Evolutionary conservation across 2,113 vertebrate genomes (phyloP).

Genomic region (Euleptes europaea): DNA sequence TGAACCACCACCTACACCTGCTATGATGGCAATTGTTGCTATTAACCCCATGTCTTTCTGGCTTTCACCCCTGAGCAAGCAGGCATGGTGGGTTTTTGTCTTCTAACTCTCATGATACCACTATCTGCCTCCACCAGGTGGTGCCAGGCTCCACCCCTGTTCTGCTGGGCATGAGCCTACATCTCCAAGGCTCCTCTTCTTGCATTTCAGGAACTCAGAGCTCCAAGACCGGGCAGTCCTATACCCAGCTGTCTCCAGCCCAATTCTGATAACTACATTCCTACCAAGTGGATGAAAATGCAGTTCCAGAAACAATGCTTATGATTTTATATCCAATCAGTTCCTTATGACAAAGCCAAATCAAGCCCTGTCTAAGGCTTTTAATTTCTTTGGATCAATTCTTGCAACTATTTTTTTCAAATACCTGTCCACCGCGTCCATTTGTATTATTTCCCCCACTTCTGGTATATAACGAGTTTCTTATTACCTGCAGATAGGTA

Average conservation of each 20-base stretch:
- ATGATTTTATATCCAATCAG: background rate
- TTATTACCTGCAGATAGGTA: constrained; percentile 20
- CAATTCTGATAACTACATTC: constrained; percentile 2
- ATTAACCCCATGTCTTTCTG: too few species aligned
- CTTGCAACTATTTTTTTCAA: background rate
- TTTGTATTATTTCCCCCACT: constrained; percentile 22
- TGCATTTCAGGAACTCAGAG: too few species aligned
- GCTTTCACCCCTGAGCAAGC: too few species aligned
- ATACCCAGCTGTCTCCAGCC: background rate
- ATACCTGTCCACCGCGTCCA: background rate
- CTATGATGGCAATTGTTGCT: too few species aligned
- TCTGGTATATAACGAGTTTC: background rate
- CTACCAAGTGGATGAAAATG: constrained; percentile 46
- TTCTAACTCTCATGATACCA: too few species aligned
- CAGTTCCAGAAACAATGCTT: background rate
- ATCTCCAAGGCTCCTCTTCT: too few species aligned
- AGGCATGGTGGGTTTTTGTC: too few species aligned
- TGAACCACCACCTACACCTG: too few species aligned
- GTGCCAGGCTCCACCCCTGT: too few species aligned
- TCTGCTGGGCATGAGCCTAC: too few species aligned
- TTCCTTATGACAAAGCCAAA: constrained; percentile 23
- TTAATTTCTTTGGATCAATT: constrained; percentile 7
- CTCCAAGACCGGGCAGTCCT: too few species aligned
- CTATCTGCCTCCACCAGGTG: too few species aligned
- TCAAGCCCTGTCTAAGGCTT: background rate